phyloP scores from a whole-genome alignment of 2,113 vertebrate species.

The Arizona elegans region DNA sequence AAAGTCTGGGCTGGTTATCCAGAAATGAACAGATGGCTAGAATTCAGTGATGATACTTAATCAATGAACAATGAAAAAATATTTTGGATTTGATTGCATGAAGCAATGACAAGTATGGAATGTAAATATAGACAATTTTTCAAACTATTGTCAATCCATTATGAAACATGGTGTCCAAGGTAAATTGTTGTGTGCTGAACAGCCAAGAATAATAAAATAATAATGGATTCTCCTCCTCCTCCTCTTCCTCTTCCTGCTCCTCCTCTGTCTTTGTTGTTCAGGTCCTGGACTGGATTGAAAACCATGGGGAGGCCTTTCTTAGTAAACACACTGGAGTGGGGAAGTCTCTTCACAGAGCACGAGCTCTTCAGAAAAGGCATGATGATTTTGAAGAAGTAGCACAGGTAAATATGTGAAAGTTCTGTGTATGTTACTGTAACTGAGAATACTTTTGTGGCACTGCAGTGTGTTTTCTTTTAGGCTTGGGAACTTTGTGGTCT shows the following conservation, averaged over 20 bases:
- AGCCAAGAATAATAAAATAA: neutral
- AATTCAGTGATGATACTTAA: constrained; percentile 42
- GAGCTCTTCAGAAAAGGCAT: constrained; percentile 92
- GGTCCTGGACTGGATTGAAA: constrained; percentile 98
- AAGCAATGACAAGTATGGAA: neutral
- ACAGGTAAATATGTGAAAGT: constrained; percentile 76
- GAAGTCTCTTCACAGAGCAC: constrained; percentile 90
- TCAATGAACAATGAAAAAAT: constrained; percentile 17
- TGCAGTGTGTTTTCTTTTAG: neutral
- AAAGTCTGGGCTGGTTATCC: neutral
- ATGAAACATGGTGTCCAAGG: constrained; percentile 1
- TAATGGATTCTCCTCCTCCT: neutral
- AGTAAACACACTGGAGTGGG: constrained; percentile 97
- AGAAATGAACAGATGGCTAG: constrained; percentile 41
- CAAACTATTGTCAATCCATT: neutral
- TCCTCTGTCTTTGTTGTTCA: constrained; percentile 53
- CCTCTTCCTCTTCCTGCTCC: neutral
- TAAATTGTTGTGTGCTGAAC: neutral
- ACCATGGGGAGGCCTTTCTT: constrained; percentile 94
- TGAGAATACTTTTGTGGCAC: neutral
- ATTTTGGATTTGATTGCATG: constrained; percentile 8
- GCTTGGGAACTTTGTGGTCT: neutral
- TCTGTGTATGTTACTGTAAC: neutral
- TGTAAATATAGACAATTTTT: constrained; percentile 19
- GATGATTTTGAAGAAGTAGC: constrained; percentile 98